phyloP scores from a whole-genome alignment of 35 echinoderm and acorn worm species.

The Ophioderma brevispina region DNA sequence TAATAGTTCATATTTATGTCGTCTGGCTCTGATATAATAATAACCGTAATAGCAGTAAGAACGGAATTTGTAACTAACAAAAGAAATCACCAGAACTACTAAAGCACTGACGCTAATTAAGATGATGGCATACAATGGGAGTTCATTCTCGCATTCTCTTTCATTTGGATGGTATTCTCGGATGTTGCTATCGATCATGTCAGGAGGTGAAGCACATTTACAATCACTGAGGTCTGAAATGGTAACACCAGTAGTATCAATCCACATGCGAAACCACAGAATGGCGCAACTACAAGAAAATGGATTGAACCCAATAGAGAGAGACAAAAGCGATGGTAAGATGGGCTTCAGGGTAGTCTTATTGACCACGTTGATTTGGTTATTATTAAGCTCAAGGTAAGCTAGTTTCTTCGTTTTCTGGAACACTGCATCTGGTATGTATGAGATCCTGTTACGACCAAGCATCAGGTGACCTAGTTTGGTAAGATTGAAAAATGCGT shows the following conservation, averaged over 20 bases:
- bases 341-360: constrained; percentile 56
- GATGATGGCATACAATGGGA: constrained; percentile 44
- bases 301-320: constrained; percentile 52
- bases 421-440: constrained; percentile 32
- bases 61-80: constrained; percentile 18
- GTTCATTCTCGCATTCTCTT: constrained; percentile 61
- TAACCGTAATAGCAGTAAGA: constrained; percentile 52
- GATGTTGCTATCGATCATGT: constrained; percentile 14
- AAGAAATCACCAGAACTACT: constrained; percentile 15
- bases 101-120: constrained; percentile 27
- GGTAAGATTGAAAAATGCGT: constrained; percentile 19
- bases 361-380: constrained; percentile 59
- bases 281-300: constrained; percentile 73
- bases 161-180: constrained; percentile 58
- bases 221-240: constrained; percentile 40
- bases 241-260: constrained; percentile 42
- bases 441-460: constrained; percentile 48
- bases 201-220: constrained; percentile 48
- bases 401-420: constrained; percentile 14
- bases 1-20: constrained; percentile 35
- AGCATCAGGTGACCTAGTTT: constrained; percentile 42
- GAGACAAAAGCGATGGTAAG: constrained; percentile 26
- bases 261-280: constrained; percentile 80
- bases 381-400: constrained; percentile 55
- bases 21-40: constrained; percentile 40